Conservation (phyloP, 2,797 vertebrate genomes). For the Chelon labrosus region DNA sequence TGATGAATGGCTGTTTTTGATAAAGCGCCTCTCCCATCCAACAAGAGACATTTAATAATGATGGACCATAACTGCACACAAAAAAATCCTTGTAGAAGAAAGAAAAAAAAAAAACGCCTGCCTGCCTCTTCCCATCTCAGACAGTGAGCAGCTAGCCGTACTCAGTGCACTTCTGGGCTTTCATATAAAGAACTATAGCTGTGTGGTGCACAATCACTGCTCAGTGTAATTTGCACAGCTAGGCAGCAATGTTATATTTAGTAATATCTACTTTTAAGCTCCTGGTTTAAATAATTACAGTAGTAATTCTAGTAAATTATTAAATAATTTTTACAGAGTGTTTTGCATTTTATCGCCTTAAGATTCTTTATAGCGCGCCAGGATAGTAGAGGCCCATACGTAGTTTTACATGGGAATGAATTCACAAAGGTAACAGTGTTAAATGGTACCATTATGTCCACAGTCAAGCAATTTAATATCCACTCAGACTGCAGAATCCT, state of each 20-base stretch:
- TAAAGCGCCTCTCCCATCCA: slow-evolving; percentile 92
- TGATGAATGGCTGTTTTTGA: slow-evolving; percentile 97
- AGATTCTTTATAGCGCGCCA: not conserved
- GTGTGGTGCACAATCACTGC: slow-evolving; percentile 34
- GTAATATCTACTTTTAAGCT: not conserved
- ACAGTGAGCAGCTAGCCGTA: slow-evolving; percentile 69
- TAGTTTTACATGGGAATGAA: slow-evolving; percentile 51
- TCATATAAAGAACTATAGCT: slow-evolving; percentile 40
- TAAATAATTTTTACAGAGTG: slow-evolving; percentile 9
- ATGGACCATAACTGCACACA: slow-evolving; percentile 91
- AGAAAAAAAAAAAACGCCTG: slow-evolving; percentile 67
- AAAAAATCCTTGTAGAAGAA: slow-evolving; percentile 88
- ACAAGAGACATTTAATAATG: slow-evolving; percentile 95
- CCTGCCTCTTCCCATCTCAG: slow-evolving; percentile 71
- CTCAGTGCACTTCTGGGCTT: slow-evolving; percentile 58
- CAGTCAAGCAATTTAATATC: slow-evolving; percentile 80
- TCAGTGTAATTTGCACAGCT: slow-evolving; percentile 17
- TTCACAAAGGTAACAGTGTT: slow-evolving; percentile 73
- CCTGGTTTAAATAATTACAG: not conserved
- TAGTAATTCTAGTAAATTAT: not conserved
- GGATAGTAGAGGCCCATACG: not conserved
- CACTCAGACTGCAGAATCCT: slow-evolving; percentile 58
- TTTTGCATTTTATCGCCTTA: not conserved
- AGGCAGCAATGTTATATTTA: slow-evolving; percentile 2
- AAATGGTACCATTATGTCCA: slow-evolving; percentile 77